Conservation (phyloP, 1,140 invertebrate species). For the Ceratoteleas bidentatus region DNA sequence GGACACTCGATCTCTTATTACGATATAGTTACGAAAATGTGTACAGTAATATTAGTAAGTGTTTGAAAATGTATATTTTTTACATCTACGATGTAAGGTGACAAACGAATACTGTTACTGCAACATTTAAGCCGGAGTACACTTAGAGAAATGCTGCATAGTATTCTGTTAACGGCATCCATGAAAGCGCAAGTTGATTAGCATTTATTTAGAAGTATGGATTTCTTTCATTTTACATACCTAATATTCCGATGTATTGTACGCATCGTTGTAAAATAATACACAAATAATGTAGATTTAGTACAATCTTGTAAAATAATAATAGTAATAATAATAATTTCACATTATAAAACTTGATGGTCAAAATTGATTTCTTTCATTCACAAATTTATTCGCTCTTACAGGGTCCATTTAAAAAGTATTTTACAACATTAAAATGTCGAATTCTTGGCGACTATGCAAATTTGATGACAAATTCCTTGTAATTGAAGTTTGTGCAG, state of each 20-base stretch:
- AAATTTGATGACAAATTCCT: too few species aligned
- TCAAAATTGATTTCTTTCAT: too few species aligned
- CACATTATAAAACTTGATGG: background rate
- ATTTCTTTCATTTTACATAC: slow-evolving; percentile 6
- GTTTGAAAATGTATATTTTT: slow-evolving; percentile 58
- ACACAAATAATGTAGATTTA: slow-evolving; percentile 35
- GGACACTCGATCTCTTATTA: slow-evolving; percentile 26
- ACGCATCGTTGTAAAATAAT: slow-evolving; percentile 52
- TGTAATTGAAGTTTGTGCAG: too few species aligned
- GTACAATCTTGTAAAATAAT: slow-evolving; percentile 44
- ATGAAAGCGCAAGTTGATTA: slow-evolving; percentile 16
- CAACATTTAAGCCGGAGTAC: slow-evolving; percentile 16
- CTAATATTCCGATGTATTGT: slow-evolving; percentile 42
- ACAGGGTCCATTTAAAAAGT: too few species aligned
- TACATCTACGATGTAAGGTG: slow-evolving; percentile 42
- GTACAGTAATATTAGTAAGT: slow-evolving; percentile 55
- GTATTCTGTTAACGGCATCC: slow-evolving; percentile 4
- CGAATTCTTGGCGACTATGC: too few species aligned
- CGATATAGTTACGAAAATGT: slow-evolving; percentile 32
- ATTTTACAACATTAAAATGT: too few species aligned
- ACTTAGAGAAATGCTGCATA: slow-evolving; percentile 30
- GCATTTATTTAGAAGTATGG: slow-evolving; percentile 17
- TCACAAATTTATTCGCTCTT: too few species aligned
- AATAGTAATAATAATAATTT: slow-evolving; percentile 28
- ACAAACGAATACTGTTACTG: slow-evolving; percentile 22